Percentiles rank a stretch among this genome's conserved stretches.
phyloP scores from a whole-genome alignment of 2,797 vertebrate species.

The Sparidentex hasta region DNA sequence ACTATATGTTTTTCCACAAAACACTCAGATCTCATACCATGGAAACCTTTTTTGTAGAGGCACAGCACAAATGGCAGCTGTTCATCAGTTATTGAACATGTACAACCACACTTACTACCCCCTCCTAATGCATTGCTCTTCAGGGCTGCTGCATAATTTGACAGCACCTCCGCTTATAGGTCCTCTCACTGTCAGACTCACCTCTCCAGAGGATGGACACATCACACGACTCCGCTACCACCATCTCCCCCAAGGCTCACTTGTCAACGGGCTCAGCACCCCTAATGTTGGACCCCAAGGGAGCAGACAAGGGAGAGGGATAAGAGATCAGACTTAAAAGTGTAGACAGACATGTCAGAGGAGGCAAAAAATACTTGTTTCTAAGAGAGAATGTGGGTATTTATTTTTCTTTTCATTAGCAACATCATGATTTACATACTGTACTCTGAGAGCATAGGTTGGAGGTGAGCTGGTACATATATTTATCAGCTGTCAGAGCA shows the following conservation, averaged over 20 bases:
- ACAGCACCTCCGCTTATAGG: conserved; percentile 69
- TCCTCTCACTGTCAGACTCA: conserved; percentile 68
- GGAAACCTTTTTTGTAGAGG: not conserved
- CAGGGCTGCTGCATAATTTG: conserved; percentile 70
- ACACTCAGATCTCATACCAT: too few species aligned
- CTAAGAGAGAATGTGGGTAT: not conserved
- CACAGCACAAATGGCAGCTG: conserved; percentile 7
- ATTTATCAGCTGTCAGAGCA: not conserved
- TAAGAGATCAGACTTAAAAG: not conserved
- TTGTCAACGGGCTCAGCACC: conserved; percentile 71
- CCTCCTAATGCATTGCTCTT: conserved; percentile 30
- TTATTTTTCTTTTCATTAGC: not conserved
- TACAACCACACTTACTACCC: conserved; percentile 1
- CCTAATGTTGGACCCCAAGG: conserved; percentile 58
- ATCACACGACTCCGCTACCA: conserved; percentile 54
- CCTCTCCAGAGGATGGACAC: conserved; percentile 71
- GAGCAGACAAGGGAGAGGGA: conserved; percentile 19
- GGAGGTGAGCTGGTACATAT: not conserved
- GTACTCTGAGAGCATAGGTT: not conserved
- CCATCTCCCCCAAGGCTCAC: conserved; percentile 54
- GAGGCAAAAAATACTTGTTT: fast-evolving
- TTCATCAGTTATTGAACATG: conserved; percentile 14
- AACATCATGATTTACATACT: not conserved
- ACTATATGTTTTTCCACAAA: not conserved
- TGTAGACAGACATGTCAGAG: not conserved